Evolutionary conservation across 2,888 invertebrate species (phyloP).

Genomic region (Poecilobothrus nobilitatus): DNA sequence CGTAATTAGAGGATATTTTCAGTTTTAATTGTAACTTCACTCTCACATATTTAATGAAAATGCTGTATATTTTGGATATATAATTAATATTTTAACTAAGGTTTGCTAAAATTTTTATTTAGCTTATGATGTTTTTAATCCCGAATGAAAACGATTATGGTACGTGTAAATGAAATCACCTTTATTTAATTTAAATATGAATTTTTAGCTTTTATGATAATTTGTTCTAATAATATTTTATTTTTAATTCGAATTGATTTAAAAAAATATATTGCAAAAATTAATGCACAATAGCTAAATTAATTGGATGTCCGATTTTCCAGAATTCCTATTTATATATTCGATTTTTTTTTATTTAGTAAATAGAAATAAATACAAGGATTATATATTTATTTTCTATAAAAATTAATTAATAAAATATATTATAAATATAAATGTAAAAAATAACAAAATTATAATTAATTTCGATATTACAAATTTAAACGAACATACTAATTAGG

Average conservation of each 20-base stretch:
- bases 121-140: not conserved
- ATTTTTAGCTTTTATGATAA: not conserved
- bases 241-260: conserved; percentile 25
- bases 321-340: not conserved
- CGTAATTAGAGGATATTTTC: too few species aligned
- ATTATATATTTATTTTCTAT: too few species aligned
- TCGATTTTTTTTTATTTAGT: too few species aligned
- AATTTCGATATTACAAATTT: not conserved
- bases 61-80: too few species aligned
- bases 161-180: not conserved
- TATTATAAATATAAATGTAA: too few species aligned
- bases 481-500: not conserved
- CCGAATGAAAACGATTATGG: not conserved
- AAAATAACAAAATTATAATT: too few species aligned
- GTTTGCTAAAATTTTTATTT: not conserved
- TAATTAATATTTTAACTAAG: not conserved
- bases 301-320: conserved; percentile 21
- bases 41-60: too few species aligned
- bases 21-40: too few species aligned
- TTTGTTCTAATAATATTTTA: conserved; percentile 17
- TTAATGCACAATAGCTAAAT: conserved; percentile 20
- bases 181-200: not conserved
- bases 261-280: conserved; percentile 15
- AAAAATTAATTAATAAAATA: too few species aligned
- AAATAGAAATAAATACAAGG: too few species aligned